Base-by-base conservation (phyloP, 2,888 invertebrate species). In the Steinernema hermaphroditum region DNA sequence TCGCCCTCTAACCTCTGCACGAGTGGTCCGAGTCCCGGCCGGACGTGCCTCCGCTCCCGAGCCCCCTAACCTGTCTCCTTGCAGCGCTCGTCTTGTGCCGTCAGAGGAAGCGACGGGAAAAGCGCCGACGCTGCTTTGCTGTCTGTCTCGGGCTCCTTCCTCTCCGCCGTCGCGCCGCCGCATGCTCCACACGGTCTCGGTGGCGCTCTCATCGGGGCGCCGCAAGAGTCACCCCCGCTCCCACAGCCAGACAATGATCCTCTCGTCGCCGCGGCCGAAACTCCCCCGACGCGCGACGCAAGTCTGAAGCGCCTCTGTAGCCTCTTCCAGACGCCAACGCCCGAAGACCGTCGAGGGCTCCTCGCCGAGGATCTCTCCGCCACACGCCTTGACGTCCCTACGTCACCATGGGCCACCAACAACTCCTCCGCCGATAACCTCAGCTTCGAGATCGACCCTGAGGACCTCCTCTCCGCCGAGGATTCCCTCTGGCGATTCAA, bases 201-300 rank as follows among this genome's bases (percentile, higher is more conserved):
- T 62, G 27, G 62, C 62, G 62, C 32, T 62, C 27, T 62, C 62
- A 16, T 29, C 29, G 16, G 19, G n/a, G n/a, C n/a, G 32, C 34
- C 27, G 32, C 16, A 37, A 37, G 37, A 37, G 12, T 12, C 29
- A 62, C 14, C 32, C 62, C 4, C 62, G 62, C 29, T 29, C 62
- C 32, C 62, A 62, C 32, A 62, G 62, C 34, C 62, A 62, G 32
- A 34, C 62, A 32, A 62, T 62, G 62, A 62, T 62, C 29, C 62
- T 62, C 16, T 32, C 62, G 12, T 62, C 62, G 1, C 62, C 62
- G 1, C 29, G 62, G 16, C 32, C 62, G 62, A 62, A 29, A 14
- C 62, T 62, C n/a, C 62, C 62, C 62, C 62, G 62, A 6, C 62
- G 62, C 29, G 62, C 62, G 62, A 62, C 62, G 6, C 62, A 62